Evolutionary conservation across 2,113 vertebrate species (phyloP).

Genomic region (Caretta caretta): DNA sequence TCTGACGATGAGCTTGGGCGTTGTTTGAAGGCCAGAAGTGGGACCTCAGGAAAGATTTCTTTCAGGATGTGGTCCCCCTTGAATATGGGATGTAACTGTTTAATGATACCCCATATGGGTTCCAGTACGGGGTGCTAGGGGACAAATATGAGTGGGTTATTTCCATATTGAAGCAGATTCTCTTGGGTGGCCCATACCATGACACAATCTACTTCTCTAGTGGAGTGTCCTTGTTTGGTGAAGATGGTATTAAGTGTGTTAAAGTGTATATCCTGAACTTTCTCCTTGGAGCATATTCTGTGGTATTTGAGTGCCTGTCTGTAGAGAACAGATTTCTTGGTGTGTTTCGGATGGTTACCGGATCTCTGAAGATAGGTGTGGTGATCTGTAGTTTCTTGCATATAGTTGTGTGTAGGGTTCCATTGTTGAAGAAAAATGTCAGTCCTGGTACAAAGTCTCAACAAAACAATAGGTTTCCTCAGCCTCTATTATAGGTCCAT

Average conservation of each 20-base stretch:
- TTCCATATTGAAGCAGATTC: background rate
- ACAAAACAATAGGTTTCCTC: slow-evolving; percentile 54
- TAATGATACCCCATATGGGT: background rate
- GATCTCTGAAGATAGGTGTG: background rate
- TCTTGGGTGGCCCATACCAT: background rate
- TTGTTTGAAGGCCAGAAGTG: background rate
- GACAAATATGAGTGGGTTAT: background rate
- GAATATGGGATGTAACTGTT: background rate
- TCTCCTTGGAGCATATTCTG: background rate
- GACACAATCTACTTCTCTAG: background rate
- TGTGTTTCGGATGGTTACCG: background rate
- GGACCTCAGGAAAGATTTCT: background rate
- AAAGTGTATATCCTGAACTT: background rate
- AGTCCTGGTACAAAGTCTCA: slow-evolving; percentile 49
- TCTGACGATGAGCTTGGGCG: background rate
- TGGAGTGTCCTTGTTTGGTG: background rate
- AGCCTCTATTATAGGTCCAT: slow-evolving; percentile 53
- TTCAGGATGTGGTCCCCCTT: background rate
- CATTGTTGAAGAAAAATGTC: slow-evolving; percentile 42
- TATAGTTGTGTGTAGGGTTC: background rate
- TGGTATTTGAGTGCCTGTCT: background rate
- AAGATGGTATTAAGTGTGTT: background rate
- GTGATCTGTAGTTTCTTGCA: background rate
- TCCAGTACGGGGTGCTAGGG: background rate
- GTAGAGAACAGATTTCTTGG: background rate